Evolutionary conservation across 37 sponge, comb jelly and placozoan genomes (phyloP).

Genomic region (Cliona cf. orientalis): DNA sequence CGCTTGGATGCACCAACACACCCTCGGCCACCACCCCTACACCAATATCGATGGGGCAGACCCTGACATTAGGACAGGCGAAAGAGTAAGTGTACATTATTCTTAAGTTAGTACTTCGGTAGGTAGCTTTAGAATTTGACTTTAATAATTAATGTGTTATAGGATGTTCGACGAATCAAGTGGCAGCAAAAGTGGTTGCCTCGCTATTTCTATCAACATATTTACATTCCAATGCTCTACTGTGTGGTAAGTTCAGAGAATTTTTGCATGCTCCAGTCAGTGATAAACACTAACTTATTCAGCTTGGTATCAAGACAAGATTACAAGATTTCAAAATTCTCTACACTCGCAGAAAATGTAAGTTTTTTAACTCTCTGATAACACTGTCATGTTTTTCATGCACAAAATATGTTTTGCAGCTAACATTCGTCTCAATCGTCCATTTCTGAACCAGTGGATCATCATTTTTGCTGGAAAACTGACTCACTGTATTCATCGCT

Average conservation of each 20-base stretch:
- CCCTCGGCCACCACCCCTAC: constrained; percentile 90
- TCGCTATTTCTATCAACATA: constrained; percentile 91
- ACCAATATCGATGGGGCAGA: constrained; percentile 94
- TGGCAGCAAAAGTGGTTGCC: constrained; percentile 85
- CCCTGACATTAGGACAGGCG: constrained; percentile 90
- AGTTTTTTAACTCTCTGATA: constrained; percentile 1
- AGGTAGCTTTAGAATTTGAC: background rate
- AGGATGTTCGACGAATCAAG: constrained; percentile 86
- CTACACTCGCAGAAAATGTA: constrained; percentile 61
- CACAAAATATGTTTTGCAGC: constrained; percentile 33
- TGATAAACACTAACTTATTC: too few species aligned
- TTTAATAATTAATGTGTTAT: background rate
- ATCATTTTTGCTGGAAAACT: constrained; percentile 81
- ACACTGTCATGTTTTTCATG: background rate
- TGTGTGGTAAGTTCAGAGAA: constrained; percentile 68
- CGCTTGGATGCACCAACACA: constrained; percentile 90
- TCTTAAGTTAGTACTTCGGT: background rate
- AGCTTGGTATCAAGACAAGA: constrained; percentile 91
- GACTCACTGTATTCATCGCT: constrained; percentile 60
- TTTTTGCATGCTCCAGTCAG: background rate
- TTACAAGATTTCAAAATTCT: constrained; percentile 86
- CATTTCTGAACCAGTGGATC: constrained; percentile 55
- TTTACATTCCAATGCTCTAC: constrained; percentile 92
- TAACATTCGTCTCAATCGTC: constrained; percentile 75
- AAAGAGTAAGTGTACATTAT: constrained; percentile 36